A percentile compares a stretch with the other conserved stretches of the same genome.
Conservation (phyloP, 2,797 vertebrate genomes). For the Notolepis coatsorum region DNA sequence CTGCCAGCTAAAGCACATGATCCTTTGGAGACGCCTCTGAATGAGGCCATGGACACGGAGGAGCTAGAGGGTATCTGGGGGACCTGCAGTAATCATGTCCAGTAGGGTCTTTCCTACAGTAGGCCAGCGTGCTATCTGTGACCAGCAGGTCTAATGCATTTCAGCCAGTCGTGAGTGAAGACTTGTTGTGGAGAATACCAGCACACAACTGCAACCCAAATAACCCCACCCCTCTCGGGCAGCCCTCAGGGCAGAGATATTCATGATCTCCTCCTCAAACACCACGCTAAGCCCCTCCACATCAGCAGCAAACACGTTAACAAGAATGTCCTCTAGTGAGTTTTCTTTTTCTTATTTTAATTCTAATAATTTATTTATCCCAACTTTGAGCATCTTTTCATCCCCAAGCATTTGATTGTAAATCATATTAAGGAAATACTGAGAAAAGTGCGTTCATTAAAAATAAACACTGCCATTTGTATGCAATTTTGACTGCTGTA, state of each 20-base stretch:
- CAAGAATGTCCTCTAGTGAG: conserved; percentile 39
- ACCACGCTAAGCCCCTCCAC: conserved; percentile 52
- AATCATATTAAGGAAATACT: conserved; percentile 64
- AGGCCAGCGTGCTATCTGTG: conserved; percentile 54
- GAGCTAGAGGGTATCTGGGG: conserved; percentile 26
- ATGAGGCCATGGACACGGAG: conserved; percentile 27
- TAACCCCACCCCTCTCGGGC: conserved; percentile 70
- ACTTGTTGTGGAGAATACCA: conserved; percentile 65
- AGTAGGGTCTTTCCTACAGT: conserved; percentile 55
- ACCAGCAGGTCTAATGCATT: conserved; percentile 71
- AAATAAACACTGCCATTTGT: conserved; percentile 68
- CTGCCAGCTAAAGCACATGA: conserved; percentile 32
- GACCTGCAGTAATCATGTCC: conserved; percentile 38
- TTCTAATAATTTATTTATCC: conserved; percentile 45
- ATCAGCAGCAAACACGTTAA: conserved; percentile 50
- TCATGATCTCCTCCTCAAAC: conserved; percentile 64
- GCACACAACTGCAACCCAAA: conserved; percentile 77
- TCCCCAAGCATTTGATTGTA: conserved; percentile 37
- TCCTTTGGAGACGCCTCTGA: conserved; percentile 53
- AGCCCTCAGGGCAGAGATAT: conserved; percentile 73
- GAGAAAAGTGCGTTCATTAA: conserved; percentile 60
- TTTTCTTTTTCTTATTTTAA: conserved; percentile 38
- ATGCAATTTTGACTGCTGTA: conserved; percentile 45
- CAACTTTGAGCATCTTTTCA: conserved; percentile 12
- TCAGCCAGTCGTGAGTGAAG: conserved; percentile 54